Evolutionary conservation across 2,888 invertebrate genomes (phyloP).

Genomic region (Lepas anatifera): DNA sequence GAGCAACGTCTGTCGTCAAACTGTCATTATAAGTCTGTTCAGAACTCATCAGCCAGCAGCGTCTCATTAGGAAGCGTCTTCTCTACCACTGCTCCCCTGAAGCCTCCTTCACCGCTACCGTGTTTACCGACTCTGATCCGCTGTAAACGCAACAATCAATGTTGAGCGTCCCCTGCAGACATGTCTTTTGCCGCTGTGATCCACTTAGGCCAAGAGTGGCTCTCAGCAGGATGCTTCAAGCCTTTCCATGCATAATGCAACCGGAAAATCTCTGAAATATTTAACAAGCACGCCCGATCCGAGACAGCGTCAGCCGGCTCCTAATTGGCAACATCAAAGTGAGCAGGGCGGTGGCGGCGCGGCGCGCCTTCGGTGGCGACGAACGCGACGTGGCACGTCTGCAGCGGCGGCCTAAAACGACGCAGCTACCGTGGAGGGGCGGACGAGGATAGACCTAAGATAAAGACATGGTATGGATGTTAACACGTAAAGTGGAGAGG

Average conservation of each 20-base stretch:
- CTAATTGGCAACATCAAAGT: slow-evolving; percentile 6
- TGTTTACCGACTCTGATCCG: neutral
- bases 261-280: slow-evolving; percentile 4
- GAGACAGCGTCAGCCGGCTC: neutral
- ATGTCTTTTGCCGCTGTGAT: neutral
- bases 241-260: slow-evolving; percentile 1
- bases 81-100: neutral
- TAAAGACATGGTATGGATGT: too few relatives aligned
- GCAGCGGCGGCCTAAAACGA: too few relatives aligned
- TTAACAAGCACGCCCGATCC: neutral
- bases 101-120: neutral
- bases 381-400: neutral
- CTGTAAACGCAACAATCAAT: neutral
- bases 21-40: too few relatives aligned
- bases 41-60: too few relatives aligned
- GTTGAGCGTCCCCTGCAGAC: neutral
- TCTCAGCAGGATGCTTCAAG: neutral
- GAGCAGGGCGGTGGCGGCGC: too few relatives aligned
- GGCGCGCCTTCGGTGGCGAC: neutral
- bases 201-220: neutral
- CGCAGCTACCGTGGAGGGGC: too few relatives aligned
- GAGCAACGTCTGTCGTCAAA: too few relatives aligned
- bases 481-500: too few relatives aligned
- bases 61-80: neutral
- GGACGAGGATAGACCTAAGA: too few relatives aligned